Evolutionary conservation across 2,113 vertebrate species (phyloP).

Genomic region (Chaetorhynchus papuensis): DNA sequence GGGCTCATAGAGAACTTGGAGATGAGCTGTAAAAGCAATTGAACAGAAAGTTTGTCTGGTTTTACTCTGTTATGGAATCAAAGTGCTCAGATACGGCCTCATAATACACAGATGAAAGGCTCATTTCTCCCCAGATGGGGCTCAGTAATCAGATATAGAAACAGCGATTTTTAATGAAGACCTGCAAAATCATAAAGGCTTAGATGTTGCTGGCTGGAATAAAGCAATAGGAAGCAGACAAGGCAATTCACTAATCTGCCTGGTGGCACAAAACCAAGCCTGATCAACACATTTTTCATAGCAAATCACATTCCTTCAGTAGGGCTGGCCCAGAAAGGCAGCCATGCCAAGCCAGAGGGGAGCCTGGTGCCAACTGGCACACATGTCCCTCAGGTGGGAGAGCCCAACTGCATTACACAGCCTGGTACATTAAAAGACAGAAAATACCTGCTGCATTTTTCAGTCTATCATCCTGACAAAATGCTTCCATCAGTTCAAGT

Average conservation of each 20-base stretch:
- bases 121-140: conserved; percentile 36
- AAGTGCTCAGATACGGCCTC: not conserved
- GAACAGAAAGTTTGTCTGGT: conserved; percentile 14
- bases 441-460: not conserved
- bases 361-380: conserved; percentile 16
- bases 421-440: not conserved
- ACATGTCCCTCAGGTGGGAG: not conserved
- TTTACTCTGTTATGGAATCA: conserved; percentile 10
- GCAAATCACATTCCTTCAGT: conserved; percentile 46
- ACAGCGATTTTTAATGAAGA: conserved; percentile 55
- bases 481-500: not conserved
- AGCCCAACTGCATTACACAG: not conserved
- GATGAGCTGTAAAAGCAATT: conserved; percentile 6
- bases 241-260: conserved; percentile 30
- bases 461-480: conserved; percentile 17
- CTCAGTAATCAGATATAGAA: conserved; percentile 53
- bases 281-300: conserved; percentile 54
- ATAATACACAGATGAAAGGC: conserved; percentile 42
- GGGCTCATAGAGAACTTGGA: not conserved
- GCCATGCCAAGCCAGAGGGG: not conserved
- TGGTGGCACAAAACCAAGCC: conserved; percentile 25
- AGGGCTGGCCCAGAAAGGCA: not conserved
- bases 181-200: conserved; percentile 21
- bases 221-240: not conserved
- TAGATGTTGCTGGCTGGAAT: conserved; percentile 44